Percentiles rank a stretch among this genome's conserved stretches.
Conservation (phyloP, 2,797 vertebrate species). For the Betta splendens region DNA sequence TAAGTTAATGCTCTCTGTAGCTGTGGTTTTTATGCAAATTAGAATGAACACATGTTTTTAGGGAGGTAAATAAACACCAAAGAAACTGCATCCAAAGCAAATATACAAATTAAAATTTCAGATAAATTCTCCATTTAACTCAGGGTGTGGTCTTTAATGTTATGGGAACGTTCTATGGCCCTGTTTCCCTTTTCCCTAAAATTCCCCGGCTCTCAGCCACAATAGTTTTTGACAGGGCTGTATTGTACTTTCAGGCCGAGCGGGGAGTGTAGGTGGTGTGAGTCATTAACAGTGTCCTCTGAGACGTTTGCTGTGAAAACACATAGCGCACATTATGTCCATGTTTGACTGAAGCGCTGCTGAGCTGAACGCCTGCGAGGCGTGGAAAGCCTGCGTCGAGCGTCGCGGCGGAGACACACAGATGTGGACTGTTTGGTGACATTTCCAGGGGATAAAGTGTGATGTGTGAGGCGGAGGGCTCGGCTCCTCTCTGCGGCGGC, state of each 20-base stretch:
- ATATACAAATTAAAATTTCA: slow-evolving; percentile 15
- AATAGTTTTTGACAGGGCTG: slow-evolving; percentile 60
- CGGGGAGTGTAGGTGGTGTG: slow-evolving; percentile 75
- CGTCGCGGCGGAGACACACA: slow-evolving; percentile 40
- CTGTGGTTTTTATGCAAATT: slow-evolving; percentile 6
- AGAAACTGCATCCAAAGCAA: not conserved
- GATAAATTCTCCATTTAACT: slow-evolving; percentile 31
- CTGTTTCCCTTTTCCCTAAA: slow-evolving; percentile 45
- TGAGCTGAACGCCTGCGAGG: slow-evolving; percentile 40
- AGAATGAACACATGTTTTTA: too few species aligned
- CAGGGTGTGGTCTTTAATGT: slow-evolving; percentile 62
- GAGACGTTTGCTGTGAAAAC: slow-evolving; percentile 59
- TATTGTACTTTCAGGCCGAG: slow-evolving; percentile 63
- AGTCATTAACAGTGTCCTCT: slow-evolving; percentile 69
- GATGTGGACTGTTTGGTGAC: slow-evolving; percentile 43
- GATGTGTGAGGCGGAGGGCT: slow-evolving; percentile 29
- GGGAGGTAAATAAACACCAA: slow-evolving; percentile 4
- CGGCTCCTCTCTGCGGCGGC: slow-evolving; percentile 11
- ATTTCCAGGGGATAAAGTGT: slow-evolving; percentile 46
- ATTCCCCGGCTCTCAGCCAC: slow-evolving; percentile 46
- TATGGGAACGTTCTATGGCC: slow-evolving; percentile 51
- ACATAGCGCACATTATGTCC: slow-evolving; percentile 69
- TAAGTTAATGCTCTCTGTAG: not conserved
- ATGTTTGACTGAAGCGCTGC: slow-evolving; percentile 42
- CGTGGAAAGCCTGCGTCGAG: slow-evolving; percentile 40